These are phyloP conservation scores for Ceriagrion tenellum DNA, from an alignment of 2,888 invertebrate genomes.

Conservation along the genomic window DNA sequence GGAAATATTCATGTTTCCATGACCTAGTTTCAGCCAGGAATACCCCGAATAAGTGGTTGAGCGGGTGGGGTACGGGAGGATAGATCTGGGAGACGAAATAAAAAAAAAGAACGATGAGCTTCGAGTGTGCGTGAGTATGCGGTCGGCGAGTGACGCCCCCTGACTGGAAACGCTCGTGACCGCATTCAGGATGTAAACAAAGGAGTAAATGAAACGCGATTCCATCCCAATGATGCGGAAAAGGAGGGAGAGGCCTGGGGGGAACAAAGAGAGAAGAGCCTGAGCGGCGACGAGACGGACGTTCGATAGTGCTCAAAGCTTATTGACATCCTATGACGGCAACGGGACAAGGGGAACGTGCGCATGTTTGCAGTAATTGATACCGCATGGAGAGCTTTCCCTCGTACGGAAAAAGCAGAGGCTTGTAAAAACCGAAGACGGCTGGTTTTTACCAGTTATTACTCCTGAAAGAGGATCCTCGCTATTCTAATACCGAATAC, in stretches of 20 bases:
- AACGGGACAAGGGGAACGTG: background rate
- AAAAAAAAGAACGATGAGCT: background rate
- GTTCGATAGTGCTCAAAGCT: background rate
- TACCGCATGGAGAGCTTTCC: background rate
- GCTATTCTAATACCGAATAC: no score
- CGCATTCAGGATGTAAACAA: conserved; percentile 36
- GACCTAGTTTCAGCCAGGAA: background rate
- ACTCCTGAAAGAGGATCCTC: no score
- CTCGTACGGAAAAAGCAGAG: no score
- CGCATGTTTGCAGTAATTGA: background rate
- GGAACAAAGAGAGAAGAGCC: background rate
- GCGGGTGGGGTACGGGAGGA: background rate
- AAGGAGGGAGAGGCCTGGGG: background rate
- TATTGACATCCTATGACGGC: background rate
- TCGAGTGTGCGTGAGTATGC: background rate
- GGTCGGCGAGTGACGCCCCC: background rate
- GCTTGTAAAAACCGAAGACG: no score
- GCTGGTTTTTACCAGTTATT: no score
- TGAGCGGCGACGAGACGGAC: background rate
- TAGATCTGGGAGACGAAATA: background rate
- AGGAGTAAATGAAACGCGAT: conserved; percentile 27
- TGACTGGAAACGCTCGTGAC: background rate
- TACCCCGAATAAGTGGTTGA: background rate
- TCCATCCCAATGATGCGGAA: background rate
- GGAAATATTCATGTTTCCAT: background rate